Conservation (phyloP, 2,797 vertebrate genomes). For the Neomorphus geoffroyi region DNA sequence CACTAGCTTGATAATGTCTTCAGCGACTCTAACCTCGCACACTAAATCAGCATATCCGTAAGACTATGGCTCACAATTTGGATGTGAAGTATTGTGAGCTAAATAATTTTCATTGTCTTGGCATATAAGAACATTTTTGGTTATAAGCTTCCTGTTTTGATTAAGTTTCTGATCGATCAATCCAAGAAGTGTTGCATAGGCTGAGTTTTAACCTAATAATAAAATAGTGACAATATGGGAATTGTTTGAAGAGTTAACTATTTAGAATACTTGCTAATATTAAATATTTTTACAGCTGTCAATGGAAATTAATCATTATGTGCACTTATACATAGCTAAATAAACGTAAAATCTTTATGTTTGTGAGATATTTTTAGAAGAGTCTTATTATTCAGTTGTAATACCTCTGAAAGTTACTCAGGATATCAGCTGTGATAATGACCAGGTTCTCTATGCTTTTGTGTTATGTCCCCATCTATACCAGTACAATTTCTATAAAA, state of each 20-base stretch:
- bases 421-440: not conserved
- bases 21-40: not conserved
- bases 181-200: not conserved
- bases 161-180: not conserved
- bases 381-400: not conserved
- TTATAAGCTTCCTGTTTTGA: not conserved
- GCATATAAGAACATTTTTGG: not conserved
- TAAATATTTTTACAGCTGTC: not conserved
- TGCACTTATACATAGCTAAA: not conserved
- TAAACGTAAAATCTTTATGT: not conserved
- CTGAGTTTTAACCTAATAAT: not conserved
- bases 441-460: not conserved
- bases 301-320: not conserved
- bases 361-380: not conserved
- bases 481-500: not conserved
- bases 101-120: not conserved
- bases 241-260: not conserved
- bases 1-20: not conserved
- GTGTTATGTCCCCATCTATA: not conserved
- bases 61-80: not conserved
- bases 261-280: not conserved
- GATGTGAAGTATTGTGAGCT: not conserved
- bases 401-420: not conserved
- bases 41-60: not conserved
- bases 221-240: not conserved